Percentiles rank a stretch among this genome's conserved stretches.
Evolutionary conservation across 2,113 vertebrate genomes (phyloP).

Genomic region (Pholis gunnellus): DNA sequence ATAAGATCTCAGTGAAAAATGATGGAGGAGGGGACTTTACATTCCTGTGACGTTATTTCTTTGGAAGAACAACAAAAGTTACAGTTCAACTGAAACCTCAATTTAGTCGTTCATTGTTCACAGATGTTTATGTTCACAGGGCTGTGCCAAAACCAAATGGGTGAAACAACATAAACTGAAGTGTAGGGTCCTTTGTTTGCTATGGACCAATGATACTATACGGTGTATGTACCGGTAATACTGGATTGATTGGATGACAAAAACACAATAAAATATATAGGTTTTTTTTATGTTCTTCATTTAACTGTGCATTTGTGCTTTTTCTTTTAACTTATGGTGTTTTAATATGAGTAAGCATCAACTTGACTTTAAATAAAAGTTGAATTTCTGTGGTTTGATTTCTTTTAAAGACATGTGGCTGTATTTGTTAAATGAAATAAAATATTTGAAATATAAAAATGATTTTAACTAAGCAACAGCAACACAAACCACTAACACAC

Average conservation of each 20-base stretch:
- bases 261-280: neutral
- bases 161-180: neutral
- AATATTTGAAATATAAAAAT: neutral
- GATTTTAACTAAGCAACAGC: neutral
- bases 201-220: neutral
- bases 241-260: neutral
- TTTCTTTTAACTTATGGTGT: neutral
- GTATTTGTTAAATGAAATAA: neutral
- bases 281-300: neutral
- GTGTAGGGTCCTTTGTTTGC: neutral
- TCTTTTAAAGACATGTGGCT: neutral
- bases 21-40: neutral
- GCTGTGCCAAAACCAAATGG: neutral
- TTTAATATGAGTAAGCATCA: neutral
- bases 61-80: neutral
- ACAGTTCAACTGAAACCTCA: neutral
- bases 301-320: neutral
- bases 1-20: neutral
- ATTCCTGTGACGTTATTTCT: neutral
- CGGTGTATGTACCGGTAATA: neutral
- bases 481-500: neutral
- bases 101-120: neutral
- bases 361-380: neutral
- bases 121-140: slow-evolving; percentile 11
- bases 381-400: neutral